phyloP scores from a whole-genome alignment of 2,888 invertebrate species.

The Ophion costatus region DNA sequence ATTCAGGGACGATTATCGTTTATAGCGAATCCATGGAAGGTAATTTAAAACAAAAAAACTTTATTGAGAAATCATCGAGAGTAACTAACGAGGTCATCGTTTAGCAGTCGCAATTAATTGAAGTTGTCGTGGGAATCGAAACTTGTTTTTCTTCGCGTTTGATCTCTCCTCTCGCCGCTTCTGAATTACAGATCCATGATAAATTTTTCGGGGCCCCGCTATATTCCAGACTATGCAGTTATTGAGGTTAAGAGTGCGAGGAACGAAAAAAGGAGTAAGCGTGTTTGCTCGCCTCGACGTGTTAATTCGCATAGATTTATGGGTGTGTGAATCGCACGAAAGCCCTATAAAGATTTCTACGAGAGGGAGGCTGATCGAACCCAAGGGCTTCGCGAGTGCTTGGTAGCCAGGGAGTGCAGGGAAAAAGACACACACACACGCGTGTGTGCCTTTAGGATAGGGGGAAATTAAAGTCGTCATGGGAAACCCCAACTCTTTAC shows the following conservation, averaged over 20 bases:
- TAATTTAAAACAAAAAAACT: slow-evolving; percentile 11
- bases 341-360: slow-evolving; percentile 40
- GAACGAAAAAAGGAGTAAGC: slow-evolving; percentile 2
- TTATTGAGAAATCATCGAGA: slow-evolving; percentile 50
- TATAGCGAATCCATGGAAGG: slow-evolving; percentile 2
- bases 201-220: background rate
- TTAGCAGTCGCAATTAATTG: slow-evolving; percentile 21
- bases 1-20: slow-evolving; percentile 36
- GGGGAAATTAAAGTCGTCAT: slow-evolving; percentile 81
- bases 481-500: slow-evolving; percentile 81
- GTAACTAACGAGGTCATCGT: background rate
- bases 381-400: slow-evolving; percentile 3
- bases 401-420: background rate
- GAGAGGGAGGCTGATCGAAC: slow-evolving; percentile 22
- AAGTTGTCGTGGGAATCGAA: slow-evolving; percentile 54
- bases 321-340: slow-evolving; percentile 1
- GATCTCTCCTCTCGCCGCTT: background rate
- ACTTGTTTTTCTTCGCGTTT: slow-evolving; percentile 28
- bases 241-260: background rate
- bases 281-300: slow-evolving; percentile 5
- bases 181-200: background rate
- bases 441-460: background rate
- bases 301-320: slow-evolving; percentile 43
- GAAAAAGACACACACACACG: too few species aligned
- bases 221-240: background rate